Evolutionary conservation across 1,140 invertebrate species (phyloP).

Genomic region (Lasaia peninsularis): DNA sequence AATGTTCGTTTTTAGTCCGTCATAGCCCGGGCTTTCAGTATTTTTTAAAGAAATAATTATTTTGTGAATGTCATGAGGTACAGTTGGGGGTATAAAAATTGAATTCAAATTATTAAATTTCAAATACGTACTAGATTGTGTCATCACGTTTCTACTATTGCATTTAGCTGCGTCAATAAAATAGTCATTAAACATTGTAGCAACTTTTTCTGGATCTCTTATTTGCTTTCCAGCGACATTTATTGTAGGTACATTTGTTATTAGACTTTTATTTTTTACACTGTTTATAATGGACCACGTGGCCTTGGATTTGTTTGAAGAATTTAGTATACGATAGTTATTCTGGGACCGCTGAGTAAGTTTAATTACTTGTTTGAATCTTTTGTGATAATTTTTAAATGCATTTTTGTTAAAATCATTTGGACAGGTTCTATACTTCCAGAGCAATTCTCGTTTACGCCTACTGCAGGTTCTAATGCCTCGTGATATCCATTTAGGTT

Average conservation of each 20-base stretch:
- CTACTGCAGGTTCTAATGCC: background rate
- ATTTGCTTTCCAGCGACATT: background rate
- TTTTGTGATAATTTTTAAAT: background rate
- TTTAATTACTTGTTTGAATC: background rate
- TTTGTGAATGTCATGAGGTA: background rate
- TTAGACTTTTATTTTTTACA: background rate
- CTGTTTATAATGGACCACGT: background rate
- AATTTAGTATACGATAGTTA: background rate
- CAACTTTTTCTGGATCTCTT: background rate
- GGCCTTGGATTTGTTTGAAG: background rate
- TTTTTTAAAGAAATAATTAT: background rate
- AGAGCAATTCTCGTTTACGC: background rate
- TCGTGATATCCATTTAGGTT: background rate
- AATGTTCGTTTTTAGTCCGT: background rate
- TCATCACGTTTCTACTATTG: background rate
- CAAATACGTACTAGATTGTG: background rate
- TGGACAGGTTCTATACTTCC: background rate
- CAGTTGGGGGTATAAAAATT: background rate
- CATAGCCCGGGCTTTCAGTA: background rate
- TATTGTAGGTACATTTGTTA: background rate
- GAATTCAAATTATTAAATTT: background rate
- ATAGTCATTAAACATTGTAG: constrained; percentile 1
- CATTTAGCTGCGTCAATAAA: background rate
- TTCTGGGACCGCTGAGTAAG: background rate
- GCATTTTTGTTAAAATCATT: background rate